Conservation (phyloP, 2,888 invertebrate genomes). For the Cetonia aurata region DNA sequence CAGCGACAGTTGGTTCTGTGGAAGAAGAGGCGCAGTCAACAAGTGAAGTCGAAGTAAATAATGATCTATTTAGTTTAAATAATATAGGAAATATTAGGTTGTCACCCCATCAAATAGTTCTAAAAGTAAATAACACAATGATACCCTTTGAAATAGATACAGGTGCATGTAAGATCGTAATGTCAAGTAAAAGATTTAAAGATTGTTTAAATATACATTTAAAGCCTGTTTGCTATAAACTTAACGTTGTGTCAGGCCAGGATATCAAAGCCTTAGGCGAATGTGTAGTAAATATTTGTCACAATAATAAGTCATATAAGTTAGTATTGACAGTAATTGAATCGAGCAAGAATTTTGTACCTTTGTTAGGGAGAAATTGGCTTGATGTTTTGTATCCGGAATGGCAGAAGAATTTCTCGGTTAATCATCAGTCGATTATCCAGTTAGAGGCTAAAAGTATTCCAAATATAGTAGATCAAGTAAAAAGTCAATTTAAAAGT, state of each 20-base stretch:
- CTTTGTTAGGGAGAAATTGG: slow-evolving; percentile 48
- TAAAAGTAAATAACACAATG: slow-evolving; percentile 22
- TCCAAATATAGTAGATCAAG: background rate
- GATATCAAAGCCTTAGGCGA: slow-evolving; percentile 38
- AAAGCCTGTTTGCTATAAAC: slow-evolving; percentile 30
- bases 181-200: slow-evolving; percentile 27
- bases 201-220: slow-evolving; percentile 22
- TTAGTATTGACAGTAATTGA: slow-evolving; percentile 36
- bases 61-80: slow-evolving; percentile 17
- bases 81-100: background rate
- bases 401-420: slow-evolving; percentile 33
- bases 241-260: slow-evolving; percentile 43
- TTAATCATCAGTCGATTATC: background rate
- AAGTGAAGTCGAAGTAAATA: background rate
- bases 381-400: slow-evolving; percentile 42
- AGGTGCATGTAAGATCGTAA: slow-evolving; percentile 43
- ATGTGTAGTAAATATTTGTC: slow-evolving; percentile 35
- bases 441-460: background rate
- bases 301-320: slow-evolving; percentile 25
- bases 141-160: slow-evolving; percentile 23
- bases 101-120: background rate
- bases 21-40: slow-evolving; percentile 13
- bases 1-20: background rate
- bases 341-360: slow-evolving; percentile 38
- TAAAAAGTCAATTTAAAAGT: slow-evolving; percentile 5